Base-by-base conservation (phyloP, 2,888 invertebrate species). In the Andrena trimmerana region DNA sequence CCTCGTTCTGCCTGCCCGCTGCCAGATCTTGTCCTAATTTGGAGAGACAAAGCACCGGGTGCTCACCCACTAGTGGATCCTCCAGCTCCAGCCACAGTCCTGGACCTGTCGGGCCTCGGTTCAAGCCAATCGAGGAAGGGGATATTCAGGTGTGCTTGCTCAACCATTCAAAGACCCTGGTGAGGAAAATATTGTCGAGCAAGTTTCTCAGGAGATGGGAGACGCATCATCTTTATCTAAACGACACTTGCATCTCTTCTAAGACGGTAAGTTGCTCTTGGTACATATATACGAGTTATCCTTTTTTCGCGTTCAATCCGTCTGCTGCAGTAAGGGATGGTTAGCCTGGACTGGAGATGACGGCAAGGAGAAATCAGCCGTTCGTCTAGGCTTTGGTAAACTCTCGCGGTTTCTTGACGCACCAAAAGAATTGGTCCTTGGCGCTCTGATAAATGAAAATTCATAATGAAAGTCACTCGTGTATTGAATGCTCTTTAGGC, bases 131-230 rank as follows among this genome's bases (percentile, higher is more conserved):
- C 66, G 95, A 95, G 20, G 97, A 97, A 88, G 97, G 97, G 1
- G 96, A 97, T 83, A 95, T 97, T 54, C 96, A 96, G 91, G 95
- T 97, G 81, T 97, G 97, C 95, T 96, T 96, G 91, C 95, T 97
- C 87, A 97, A 97, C 90, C 97, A 97, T 93, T 96, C 97, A 3
- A 95, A 97, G 86, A 97, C 97, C 50, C 96, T 97, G 78, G 96
- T 97, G 85, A 97, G 96, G 94, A 97, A 97, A 94, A 96, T 97
- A 88, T 95, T 97, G 89, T 96, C 97, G 74, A 96, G 97, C 84
- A 97, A 97, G 93, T 97, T 97, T 93, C 95, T 97, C 54, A 94
- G 97, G 69, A 95, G 97, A 83, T 97, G 97, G 97, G 97, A 97
- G 93, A 96, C 96, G 54, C 97, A 97, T 93, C 96, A 96, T 89